phyloP scores from a whole-genome alignment of 2,113 vertebrate species.

The Pteruthius melanotis region DNA sequence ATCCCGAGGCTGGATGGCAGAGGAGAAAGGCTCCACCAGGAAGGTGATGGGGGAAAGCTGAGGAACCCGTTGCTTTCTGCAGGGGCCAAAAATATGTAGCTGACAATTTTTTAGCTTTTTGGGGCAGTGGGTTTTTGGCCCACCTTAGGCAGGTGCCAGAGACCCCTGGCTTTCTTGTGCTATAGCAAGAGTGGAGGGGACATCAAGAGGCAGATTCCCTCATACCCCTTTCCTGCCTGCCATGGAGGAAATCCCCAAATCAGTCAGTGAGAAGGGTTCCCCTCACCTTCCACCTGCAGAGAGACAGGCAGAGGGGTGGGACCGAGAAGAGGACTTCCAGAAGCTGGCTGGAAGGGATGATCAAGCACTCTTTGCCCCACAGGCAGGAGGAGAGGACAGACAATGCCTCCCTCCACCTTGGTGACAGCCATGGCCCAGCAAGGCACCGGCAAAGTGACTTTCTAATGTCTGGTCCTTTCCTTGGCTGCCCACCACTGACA shows the following conservation, averaged over 20 bases:
- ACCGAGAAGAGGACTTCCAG: not conserved
- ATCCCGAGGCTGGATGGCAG: not conserved
- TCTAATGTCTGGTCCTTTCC: not conserved
- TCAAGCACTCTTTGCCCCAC: not conserved
- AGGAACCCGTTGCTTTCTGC: not conserved
- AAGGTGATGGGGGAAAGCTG: not conserved
- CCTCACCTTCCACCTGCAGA: not conserved
- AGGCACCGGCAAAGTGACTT: not conserved
- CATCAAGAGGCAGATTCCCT: not conserved
- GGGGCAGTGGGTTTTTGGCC: not conserved
- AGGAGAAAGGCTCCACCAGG: not conserved
- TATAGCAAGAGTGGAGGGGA: not conserved
- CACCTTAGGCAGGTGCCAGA: not conserved
- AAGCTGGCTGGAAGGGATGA: not conserved
- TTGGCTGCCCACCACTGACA: not conserved
- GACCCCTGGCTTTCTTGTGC: not conserved
- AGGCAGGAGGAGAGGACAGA: not conserved
- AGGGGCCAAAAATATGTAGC: not conserved
- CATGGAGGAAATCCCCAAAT: not conserved
- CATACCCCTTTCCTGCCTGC: not conserved
- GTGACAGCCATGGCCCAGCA: not conserved
- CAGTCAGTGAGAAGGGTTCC: not conserved
- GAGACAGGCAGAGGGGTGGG: not conserved
- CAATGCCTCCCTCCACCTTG: not conserved
- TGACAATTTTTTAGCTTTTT: not conserved